phyloP scores from a whole-genome alignment of 2,797 vertebrate species.

The Neoniphon sammara region DNA sequence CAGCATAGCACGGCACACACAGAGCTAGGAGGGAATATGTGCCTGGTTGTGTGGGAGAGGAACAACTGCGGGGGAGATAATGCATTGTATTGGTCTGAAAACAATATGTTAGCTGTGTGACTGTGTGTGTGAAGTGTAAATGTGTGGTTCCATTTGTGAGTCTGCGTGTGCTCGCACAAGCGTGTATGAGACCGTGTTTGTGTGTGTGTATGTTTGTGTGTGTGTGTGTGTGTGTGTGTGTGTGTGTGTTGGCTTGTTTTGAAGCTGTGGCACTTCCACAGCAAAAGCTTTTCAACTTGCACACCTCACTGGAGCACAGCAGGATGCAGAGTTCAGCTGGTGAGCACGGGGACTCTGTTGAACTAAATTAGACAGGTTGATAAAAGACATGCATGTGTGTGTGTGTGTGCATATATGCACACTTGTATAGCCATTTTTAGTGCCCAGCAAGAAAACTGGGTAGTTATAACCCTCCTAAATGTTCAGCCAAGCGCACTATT shows the following conservation, averaged over 20 bases:
- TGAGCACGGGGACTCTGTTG: slow-evolving; percentile 26
- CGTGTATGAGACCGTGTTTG: slow-evolving; percentile 7
- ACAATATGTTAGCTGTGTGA: slow-evolving; percentile 73
- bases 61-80: slow-evolving; percentile 76
- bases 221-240: slow-evolving; percentile 35
- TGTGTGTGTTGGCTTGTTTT: slow-evolving; percentile 59
- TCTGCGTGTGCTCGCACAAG: not conserved
- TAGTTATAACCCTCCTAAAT: slow-evolving; percentile 24
- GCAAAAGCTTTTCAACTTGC: slow-evolving; percentile 48
- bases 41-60: slow-evolving; percentile 63
- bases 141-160: slow-evolving; percentile 10
- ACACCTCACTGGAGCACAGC: slow-evolving; percentile 59
- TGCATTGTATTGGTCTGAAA: slow-evolving; percentile 69
- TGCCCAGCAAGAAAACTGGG: not conserved
- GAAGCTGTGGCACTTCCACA: slow-evolving; percentile 34
- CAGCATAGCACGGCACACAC: slow-evolving; percentile 61
- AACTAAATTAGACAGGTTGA: slow-evolving; percentile 25
- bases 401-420: slow-evolving; percentile 1
- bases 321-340: slow-evolving; percentile 43
- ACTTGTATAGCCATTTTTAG: not conserved
- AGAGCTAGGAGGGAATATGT: slow-evolving; percentile 56
- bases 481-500: slow-evolving; percentile 19
- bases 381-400: not conserved
- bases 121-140: slow-evolving; percentile 45
- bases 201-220: slow-evolving; percentile 42